Conservation (phyloP, 2,888 invertebrate genomes). For the Drosophila neoperkinsi region DNA sequence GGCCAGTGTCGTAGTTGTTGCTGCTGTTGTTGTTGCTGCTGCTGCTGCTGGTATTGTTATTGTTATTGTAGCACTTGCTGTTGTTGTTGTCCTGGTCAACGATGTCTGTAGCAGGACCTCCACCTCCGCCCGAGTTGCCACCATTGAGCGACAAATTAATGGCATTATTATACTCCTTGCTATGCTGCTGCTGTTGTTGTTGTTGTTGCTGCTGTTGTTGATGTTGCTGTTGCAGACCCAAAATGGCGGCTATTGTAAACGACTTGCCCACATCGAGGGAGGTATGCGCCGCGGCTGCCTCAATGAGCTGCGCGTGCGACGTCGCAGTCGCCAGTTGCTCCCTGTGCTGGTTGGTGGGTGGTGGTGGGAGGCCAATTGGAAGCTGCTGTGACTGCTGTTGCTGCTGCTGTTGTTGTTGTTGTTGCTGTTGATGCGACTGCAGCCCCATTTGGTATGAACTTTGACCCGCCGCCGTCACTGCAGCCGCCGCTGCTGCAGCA, state of each 20-base stretch:
- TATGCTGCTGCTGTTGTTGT: constrained; percentile 84
- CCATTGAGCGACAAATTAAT: constrained; percentile 85
- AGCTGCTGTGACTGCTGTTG: constrained; percentile 56
- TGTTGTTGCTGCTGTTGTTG: neutral
- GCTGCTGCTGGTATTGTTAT: constrained; percentile 46
- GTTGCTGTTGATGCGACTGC: constrained; percentile 59
- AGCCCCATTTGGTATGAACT: constrained; percentile 76
- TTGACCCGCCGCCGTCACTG: constrained; percentile 73
- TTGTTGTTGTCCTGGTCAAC: constrained; percentile 65
- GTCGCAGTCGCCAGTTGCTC: constrained; percentile 75
- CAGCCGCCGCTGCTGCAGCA: constrained; percentile 70
- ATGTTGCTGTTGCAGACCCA: constrained; percentile 88
- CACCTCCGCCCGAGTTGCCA: constrained; percentile 35
- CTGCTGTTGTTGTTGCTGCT: constrained; percentile 51
- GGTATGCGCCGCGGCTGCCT: constrained; percentile 81
- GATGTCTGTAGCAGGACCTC: constrained; percentile 29
- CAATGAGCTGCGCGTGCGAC: constrained; percentile 80
- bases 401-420: constrained; percentile 41
- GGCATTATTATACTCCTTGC: constrained; percentile 84
- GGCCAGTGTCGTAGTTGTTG: constrained; percentile 53
- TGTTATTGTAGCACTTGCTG: constrained; percentile 55
- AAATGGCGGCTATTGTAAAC: constrained; percentile 95
- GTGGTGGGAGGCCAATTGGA: constrained; percentile 63
- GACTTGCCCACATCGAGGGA: constrained; percentile 88
- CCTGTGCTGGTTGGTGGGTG: constrained; percentile 51